Evolutionary conservation across 2,113 vertebrate genomes (phyloP), one percentile per base, ranked within the genome.

Genomic region (Fregetta grallaria): DNA sequence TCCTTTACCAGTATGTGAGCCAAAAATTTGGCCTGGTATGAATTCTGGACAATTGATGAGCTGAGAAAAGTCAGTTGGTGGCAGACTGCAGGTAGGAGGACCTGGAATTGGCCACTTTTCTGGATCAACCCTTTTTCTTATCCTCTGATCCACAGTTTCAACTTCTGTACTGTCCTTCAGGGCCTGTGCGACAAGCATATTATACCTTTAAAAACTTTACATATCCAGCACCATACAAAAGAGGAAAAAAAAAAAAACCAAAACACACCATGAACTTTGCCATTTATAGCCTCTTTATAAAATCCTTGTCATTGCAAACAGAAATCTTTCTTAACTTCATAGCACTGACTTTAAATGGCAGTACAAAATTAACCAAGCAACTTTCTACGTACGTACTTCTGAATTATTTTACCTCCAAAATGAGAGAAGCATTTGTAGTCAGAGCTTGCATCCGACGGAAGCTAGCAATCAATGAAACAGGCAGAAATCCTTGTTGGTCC

Each of bases 31-130:
- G 70, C 99, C 98, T 40, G 99, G 99, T 89, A 99, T 94, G 38
- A 99, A 99, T 98, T 99, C 99, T 4, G 99, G 99, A 73, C 99
- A 99, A 94, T 99, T 97, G 94, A 99, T 98, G 94, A 99, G 98
- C 95, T 98, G 99, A 70, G 99, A 98, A 94, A 99, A 99, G 97
- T 99, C 99, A 10, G 99, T 99, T 1, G 98, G 98, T 30, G 99
- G 98, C 50, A 98, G 97, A 25, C 96, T 98, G 49, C 97, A 97
- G 10, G 96, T 52, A 85, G 98, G 78, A 19, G 98, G 98, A 25
- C 97, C 97, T 2, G 99, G 98, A 96, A 99, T 99, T 30, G 99
- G 99, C 99, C 99, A 99, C 66, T 98, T 99, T 95, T 99, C 99
- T 5, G 99, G 99, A 85, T 99, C 98, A 65, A 96, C 90, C 82